Base-by-base conservation (phyloP, 2,888 invertebrate species). In the Nomada fucata region DNA sequence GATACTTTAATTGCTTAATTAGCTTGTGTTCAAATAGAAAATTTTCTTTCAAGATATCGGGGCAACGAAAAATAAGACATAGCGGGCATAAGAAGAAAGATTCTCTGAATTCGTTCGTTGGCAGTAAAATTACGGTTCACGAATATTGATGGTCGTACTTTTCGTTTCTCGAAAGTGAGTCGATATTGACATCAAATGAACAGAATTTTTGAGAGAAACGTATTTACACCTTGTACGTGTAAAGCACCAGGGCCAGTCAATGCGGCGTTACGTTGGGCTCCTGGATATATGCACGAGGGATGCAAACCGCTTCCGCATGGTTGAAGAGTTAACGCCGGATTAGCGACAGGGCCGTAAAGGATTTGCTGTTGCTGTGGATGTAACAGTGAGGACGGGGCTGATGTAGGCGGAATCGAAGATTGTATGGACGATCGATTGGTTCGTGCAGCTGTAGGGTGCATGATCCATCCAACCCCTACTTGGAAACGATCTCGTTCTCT, bases 401-500 rank as follows among this genome's bases (percentile, higher is more conserved):
- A 79, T 18, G 87, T 61, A 52, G 85, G 60, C 57, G 86, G 80
- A 18, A 81, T 80, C 55, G 86, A 64, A n/a, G 86, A 82, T 83
- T 86, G 85, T 73, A 81, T 76, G 53, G 71, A 87, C 83, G 91
- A 90, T 89, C 90, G 90, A 84, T 83, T 90, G 70, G 90, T 86
- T 87, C 90, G 91, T 65, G 88, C 86, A 78, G 89, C 87, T 71
- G 90, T 80, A 68, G 92, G 89, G 88, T 91, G 91, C 92, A 92
- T 92, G 91, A 87, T 92, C 89, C 85, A 84, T 83, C 84, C 82
- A 78, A 84, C 84, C 64, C 69, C 53, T 74, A 63, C 76, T 86
- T 84, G 75, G 74, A 74, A 71, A 61, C 70, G 53, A 78, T 80
- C 69, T 63, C 36, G 60, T 57, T 61, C 59, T 70, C 70, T 74